Evolutionary conservation across 2,797 vertebrate species (phyloP), one percentile per base, ranked within the genome.

Genomic region (Bradypodion pumilum): DNA sequence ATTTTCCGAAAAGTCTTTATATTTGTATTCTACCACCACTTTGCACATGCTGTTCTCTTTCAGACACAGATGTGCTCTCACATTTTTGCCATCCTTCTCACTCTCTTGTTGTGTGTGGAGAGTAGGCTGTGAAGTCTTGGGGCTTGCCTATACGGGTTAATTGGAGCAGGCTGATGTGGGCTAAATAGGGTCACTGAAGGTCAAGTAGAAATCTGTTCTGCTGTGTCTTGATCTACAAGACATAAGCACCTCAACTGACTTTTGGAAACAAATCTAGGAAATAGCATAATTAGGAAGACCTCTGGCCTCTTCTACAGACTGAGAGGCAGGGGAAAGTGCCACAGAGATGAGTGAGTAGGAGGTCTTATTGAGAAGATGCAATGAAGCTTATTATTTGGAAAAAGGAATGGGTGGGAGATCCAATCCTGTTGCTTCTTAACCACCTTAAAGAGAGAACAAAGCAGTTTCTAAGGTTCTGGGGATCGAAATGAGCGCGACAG

Each of bases 381-480:
- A 69, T 81, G 15, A 75, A 60, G 70, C 7, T 2, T 60, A 49
- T n/a, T 73, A 32, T 42, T 81, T 68, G 86, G 72, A 59, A 44
- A 21, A 63, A 87, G 35, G 23, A 3, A 1, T 7, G 40, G 44
- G 60, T 46, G 80, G 46, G 77, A 74, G 19, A 56, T 78, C 35
- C 3, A 77, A 84, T 2, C 60, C 35, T 0, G 0, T 19, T 4
- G 7, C 56, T 63, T 21, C 2, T 0, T 73, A 63, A 12, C 9
- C 70, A 13, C 42, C 10, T 60, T 70, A 62, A 76, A n/a, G 16
- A 49, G 21, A 72, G 2, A 37, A 25, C 32, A 63, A 62, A 60
- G 13, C 73, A 29, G 5, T 0, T 0, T 1, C 27, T 56, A 77
- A 2, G 0, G 37, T 29, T 0, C 0, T 21, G 1, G 13, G 0